Percentiles rank a stretch among this genome's conserved stretches.
Evolutionary conservation across 1,140 invertebrate species (phyloP).

Genomic region (Steinernema feltiae): DNA sequence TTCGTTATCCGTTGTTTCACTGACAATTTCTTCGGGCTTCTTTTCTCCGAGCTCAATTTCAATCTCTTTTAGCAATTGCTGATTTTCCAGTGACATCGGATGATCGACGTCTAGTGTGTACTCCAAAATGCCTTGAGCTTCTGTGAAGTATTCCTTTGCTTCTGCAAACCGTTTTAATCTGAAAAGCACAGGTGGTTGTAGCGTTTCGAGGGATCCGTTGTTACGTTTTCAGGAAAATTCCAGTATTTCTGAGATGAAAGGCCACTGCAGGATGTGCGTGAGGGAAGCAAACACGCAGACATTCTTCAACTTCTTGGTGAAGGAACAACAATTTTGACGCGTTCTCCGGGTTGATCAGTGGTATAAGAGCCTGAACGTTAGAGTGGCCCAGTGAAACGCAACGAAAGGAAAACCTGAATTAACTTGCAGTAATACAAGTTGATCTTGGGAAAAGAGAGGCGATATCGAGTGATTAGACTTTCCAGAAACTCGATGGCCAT

Average conservation of each 20-base stretch:
- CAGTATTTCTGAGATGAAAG: constrained; percentile 45
- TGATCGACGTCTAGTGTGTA: background rate
- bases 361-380: constrained; percentile 39
- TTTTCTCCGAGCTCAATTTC: background rate
- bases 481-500: constrained; percentile 18
- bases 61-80: background rate
- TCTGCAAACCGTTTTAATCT: background rate
- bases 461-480: constrained; percentile 16
- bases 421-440: constrained; percentile 43
- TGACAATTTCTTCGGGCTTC: too few species aligned
- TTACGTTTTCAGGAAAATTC: background rate
- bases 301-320: constrained; percentile 41
- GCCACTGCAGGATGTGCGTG: constrained; percentile 48
- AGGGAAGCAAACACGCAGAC: constrained; percentile 46
- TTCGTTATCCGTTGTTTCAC: too few species aligned
- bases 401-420: constrained; percentile 28
- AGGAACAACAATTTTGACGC: constrained; percentile 21
- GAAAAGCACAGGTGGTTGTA: background rate
- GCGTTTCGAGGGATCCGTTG: background rate
- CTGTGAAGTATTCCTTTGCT: background rate
- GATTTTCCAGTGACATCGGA: background rate
- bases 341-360: constrained; percentile 36
- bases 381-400: background rate
- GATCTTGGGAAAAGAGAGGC: constrained; percentile 5
- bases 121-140: background rate